Evolutionary conservation across 2,113 vertebrate genomes (phyloP).

Genomic region (Thamnophis sirtalis): DNA sequence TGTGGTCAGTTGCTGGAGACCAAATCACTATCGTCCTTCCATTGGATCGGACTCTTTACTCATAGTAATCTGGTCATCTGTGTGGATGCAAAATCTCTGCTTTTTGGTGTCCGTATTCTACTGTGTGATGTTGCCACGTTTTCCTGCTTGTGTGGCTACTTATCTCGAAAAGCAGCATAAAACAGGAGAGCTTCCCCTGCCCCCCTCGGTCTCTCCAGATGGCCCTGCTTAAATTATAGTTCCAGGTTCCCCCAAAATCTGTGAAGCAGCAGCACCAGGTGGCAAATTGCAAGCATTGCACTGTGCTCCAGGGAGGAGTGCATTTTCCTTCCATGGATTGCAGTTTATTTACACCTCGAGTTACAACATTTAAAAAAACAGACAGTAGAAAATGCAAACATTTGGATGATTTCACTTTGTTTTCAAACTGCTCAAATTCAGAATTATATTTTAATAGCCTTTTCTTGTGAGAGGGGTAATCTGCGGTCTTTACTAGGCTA

Average conservation of each 20-base stretch:
- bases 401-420: background rate
- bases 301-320: background rate
- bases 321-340: background rate
- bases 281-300: background rate
- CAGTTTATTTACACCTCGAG: background rate
- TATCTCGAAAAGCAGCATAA: background rate
- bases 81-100: background rate
- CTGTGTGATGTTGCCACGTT: background rate
- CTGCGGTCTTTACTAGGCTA: background rate
- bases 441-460: background rate
- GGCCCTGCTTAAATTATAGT: background rate
- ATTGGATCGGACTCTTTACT: background rate
- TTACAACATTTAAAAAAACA: background rate
- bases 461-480: background rate
- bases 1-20: background rate
- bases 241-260: background rate
- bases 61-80: background rate
- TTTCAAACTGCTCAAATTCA: background rate
- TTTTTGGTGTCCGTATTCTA: background rate
- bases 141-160: background rate
- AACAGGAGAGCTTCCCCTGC: background rate
- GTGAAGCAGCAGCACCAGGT: background rate
- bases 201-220: background rate
- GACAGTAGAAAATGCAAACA: background rate
- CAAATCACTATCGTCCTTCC: background rate